Conservation (phyloP, 2,797 vertebrate genomes). For the Lepilemur ruficaudatus region DNA sequence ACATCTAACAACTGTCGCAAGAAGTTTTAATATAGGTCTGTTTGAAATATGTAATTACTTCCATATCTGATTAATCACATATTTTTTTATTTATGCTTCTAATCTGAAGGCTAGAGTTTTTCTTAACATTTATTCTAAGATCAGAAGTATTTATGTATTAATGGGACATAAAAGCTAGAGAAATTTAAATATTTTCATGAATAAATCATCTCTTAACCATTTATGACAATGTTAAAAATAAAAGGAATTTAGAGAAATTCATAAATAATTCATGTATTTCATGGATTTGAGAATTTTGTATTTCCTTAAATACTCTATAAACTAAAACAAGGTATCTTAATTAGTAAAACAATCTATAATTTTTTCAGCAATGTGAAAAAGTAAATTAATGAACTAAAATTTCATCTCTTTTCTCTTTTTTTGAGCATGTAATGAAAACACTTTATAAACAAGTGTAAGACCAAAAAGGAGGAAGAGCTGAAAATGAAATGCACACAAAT, state of each 20-base stretch:
- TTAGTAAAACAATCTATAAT: not conserved
- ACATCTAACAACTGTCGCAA: not conserved
- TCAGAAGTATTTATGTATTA: not conserved
- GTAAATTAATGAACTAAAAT: not conserved
- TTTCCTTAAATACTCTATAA: not conserved
- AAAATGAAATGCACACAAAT: not conserved
- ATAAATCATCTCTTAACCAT: not conserved
- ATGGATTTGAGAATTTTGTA: not conserved
- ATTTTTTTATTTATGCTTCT: not conserved
- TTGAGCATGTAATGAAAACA: not conserved
- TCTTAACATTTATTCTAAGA: constrained; percentile 6
- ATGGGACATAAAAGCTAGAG: not conserved
- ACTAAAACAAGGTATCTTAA: not conserved
- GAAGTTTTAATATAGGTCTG: not conserved
- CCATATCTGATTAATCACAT: not conserved
- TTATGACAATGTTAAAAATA: not conserved
- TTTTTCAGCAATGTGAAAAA: not conserved
- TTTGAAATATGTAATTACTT: constrained; percentile 3
- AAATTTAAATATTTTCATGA: constrained; percentile 18
- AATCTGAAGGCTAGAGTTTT: not conserved
- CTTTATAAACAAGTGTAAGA: not conserved
- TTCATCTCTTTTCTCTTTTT: not conserved
- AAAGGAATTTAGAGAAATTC: not conserved
- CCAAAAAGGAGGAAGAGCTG: not conserved
- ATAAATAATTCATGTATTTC: not conserved